Evolutionary conservation across 1,140 invertebrate species (phyloP).

Genomic region (Pseudomyrmex gracilis): DNA sequence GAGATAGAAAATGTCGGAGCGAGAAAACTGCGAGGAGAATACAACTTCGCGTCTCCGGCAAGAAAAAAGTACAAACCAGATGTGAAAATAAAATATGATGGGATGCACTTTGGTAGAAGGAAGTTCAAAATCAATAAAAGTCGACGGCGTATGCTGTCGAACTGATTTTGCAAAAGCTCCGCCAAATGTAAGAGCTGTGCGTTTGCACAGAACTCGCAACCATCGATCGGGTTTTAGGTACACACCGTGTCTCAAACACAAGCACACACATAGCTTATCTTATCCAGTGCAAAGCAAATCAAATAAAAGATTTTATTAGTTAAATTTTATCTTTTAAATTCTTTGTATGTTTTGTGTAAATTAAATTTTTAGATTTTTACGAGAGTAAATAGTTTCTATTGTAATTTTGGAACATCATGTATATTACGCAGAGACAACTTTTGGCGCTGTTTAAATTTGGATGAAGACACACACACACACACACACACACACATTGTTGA

Average conservation of each 20-base stretch:
- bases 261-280: background rate
- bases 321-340: background rate
- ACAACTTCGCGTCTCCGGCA: background rate
- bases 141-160: conserved; percentile 21
- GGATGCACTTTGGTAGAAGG: background rate
- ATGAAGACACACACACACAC: too few species aligned
- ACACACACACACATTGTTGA: background rate
- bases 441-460: conserved; percentile 9
- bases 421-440: conserved; percentile 26
- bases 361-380: background rate
- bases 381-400: background rate
- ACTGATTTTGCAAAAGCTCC: conserved; percentile 11
- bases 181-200: conserved; percentile 22
- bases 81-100: conserved; percentile 56
- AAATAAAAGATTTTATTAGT: background rate
- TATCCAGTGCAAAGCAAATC: background rate
- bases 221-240: conserved; percentile 23
- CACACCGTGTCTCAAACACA: background rate
- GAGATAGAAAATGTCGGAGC: conserved; percentile 35
- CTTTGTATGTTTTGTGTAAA: background rate
- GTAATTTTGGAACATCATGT: background rate
- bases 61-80: conserved; percentile 41
- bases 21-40: background rate
- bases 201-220: conserved; percentile 14
- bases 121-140: conserved; percentile 48